These are phyloP conservation scores for Drosophila borealis DNA, from an alignment of 2,888 invertebrate species.

Conservation along the genomic window DNA sequence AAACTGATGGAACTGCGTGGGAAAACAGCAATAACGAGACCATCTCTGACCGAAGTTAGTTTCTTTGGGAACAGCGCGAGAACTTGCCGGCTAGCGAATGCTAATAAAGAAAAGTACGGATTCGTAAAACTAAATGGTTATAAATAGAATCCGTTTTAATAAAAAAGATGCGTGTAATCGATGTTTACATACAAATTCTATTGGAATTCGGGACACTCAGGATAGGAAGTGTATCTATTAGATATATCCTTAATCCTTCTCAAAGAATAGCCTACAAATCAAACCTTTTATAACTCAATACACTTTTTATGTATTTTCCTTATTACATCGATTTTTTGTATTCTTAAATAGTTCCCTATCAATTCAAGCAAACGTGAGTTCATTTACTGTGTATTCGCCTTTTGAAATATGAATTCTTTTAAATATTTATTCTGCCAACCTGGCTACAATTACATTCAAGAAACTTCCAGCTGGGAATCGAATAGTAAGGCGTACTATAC, in stretches of 20 bases:
- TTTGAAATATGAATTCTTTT: no score
- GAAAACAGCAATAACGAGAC: conserved; percentile 25
- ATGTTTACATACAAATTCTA: not conserved
- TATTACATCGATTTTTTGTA: no score
- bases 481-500: not conserved
- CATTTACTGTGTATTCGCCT: no score
- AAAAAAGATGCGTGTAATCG: not conserved
- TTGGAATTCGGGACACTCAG: no score
- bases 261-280: no score
- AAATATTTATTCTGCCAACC: not conserved
- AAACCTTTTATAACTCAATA: no score
- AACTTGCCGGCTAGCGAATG: not conserved
- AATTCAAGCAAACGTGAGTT: no score
- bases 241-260: no score
- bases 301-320: no score
- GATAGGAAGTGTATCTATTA: no score
- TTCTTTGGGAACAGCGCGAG: not conserved
- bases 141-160: not conserved
- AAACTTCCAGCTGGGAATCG: conserved; percentile 3
- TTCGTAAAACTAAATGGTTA: not conserved
- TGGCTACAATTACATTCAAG: not conserved
- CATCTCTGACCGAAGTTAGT: not conserved
- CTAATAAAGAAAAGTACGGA: not conserved
- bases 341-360: no score
- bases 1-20: conserved; percentile 49